Evolutionary conservation across 64 coral and sea anemone genomes (phyloP).

Genomic region (Catalaphyllia jardinei): DNA sequence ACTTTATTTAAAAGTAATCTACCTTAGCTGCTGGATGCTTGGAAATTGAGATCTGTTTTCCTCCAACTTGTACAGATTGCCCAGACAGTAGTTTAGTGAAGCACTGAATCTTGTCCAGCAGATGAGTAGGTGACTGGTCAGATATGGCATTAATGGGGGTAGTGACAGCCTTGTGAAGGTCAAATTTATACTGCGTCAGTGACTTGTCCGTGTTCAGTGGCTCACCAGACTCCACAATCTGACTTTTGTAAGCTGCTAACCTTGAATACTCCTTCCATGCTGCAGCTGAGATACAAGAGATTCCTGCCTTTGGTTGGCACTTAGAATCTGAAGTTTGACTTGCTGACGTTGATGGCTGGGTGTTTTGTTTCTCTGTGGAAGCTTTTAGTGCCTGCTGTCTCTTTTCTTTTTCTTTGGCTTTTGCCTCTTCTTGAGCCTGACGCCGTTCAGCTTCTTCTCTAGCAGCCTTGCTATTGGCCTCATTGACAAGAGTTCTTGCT

Average conservation of each 20-base stretch:
- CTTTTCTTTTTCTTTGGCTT: constrained; percentile 56
- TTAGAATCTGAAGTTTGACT: constrained; percentile 1
- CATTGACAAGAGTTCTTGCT: constrained; percentile 46
- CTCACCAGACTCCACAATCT: constrained; percentile 57
- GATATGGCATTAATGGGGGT: constrained; percentile 98
- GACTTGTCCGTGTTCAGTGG: constrained; percentile 62
- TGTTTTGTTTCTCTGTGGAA: background rate
- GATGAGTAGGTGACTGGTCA: constrained; percentile 81
- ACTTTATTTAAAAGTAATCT: background rate
- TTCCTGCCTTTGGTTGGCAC: constrained; percentile 26
- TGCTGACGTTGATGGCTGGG: background rate
- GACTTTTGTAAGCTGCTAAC: constrained; percentile 57
- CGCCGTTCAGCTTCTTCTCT: constrained; percentile 75
- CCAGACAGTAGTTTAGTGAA: constrained; percentile 75
- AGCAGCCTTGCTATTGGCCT: constrained; percentile 57
- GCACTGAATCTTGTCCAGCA: constrained; percentile 88
- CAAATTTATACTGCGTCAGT: constrained; percentile 84
- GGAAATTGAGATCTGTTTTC: constrained; percentile 71
- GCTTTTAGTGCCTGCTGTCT: constrained; percentile 16
- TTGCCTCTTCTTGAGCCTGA: constrained; percentile 57
- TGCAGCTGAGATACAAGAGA: constrained; percentile 67
- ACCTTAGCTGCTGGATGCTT: constrained; percentile 78
- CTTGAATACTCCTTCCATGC: constrained; percentile 79
- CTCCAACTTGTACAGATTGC: constrained; percentile 56
- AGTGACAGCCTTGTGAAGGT: constrained; percentile 85